A percentile compares a stretch with the other conserved stretches of the same genome.
Conservation (phyloP, 2,113 vertebrate genomes). For the Bubo scandiacus region DNA sequence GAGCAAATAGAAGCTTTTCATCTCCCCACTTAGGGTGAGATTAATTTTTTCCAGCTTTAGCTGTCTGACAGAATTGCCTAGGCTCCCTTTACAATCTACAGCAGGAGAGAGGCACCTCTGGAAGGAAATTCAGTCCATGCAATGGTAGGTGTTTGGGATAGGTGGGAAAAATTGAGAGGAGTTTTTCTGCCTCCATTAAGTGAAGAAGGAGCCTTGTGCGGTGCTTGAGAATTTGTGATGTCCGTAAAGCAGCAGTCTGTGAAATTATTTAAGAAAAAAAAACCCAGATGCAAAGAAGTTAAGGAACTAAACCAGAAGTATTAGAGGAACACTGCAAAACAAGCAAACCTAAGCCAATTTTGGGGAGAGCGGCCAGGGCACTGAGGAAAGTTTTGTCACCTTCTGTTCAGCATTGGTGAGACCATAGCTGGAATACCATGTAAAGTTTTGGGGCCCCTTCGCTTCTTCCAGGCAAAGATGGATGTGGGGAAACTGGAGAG, state of each 20-base stretch:
- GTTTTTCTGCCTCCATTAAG: not conserved
- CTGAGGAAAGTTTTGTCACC: not conserved
- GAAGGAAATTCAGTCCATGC: not conserved
- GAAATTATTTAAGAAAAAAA: not conserved
- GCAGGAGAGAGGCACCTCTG: not conserved
- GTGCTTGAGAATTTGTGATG: not conserved
- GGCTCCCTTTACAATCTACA: not conserved
- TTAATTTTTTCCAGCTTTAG: slow-evolving; percentile 40
- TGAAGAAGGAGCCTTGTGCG: not conserved
- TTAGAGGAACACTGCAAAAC: not conserved
- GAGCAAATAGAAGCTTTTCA: slow-evolving; percentile 27
- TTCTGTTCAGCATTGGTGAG: not conserved
- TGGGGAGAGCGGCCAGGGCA: not conserved
- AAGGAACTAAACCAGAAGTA: not conserved
- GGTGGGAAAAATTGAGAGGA: not conserved
- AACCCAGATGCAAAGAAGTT: not conserved
- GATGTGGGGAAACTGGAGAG: not conserved
- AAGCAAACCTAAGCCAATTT: not conserved
- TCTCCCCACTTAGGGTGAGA: not conserved
- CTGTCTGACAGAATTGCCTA: not conserved
- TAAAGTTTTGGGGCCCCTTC: not conserved
- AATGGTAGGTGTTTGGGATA: not conserved
- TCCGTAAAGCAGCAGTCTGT: not conserved
- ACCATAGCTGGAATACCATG: not conserved
- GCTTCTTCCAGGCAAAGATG: not conserved